A percentile compares a stretch with the other conserved stretches of the same genome.
These are phyloP conservation scores for Achlya flavicornis DNA, from an alignment of 2,888 invertebrate genomes.

Conservation along the genomic window DNA sequence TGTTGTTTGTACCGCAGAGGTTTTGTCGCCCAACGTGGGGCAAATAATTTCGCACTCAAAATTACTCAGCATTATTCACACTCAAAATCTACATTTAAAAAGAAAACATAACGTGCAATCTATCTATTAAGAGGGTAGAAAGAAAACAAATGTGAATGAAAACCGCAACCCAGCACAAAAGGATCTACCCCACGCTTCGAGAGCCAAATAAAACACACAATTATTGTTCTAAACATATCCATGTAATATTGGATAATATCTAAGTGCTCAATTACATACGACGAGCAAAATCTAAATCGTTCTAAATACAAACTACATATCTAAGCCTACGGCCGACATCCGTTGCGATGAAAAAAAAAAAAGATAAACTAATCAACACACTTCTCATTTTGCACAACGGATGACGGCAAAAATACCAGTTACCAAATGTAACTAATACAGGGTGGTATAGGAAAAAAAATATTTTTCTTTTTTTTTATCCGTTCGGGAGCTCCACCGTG, in stretches of 20 bases:
- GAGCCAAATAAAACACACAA: conserved; percentile 80
- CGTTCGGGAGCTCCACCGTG: conserved; percentile 23
- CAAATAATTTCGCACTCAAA: conserved; percentile 31
- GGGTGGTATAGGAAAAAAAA: conserved; percentile 56
- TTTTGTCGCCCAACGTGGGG: conserved; percentile 55
- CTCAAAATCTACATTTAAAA: conserved; percentile 41
- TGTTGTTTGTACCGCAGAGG: conserved; percentile 24
- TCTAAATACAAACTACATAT: conserved; percentile 69
- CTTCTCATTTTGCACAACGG: conserved; percentile 29
- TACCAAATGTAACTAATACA: conserved; percentile 67
- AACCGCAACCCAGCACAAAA: conserved; percentile 59
- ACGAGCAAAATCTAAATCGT: conserved; percentile 68
- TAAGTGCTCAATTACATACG: conserved; percentile 75
- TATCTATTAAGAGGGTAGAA: conserved; percentile 17
- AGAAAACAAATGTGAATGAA: conserved; percentile 9
- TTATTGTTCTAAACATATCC: conserved; percentile 78
- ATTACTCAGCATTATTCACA: conserved; percentile 34
- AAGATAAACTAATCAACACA: conserved; percentile 25
- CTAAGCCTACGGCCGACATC: conserved; percentile 60
- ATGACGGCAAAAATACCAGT: conserved; percentile 54
- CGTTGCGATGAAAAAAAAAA: conserved; percentile 40
- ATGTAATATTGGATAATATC: conserved; percentile 79
- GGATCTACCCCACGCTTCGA: conserved; percentile 61
- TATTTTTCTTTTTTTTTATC: conserved; percentile 31
- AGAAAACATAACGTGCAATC: conserved; percentile 46